A percentile compares a stretch with the other conserved stretches of the same genome.
Evolutionary conservation across 2,888 invertebrate species (phyloP).

Genomic region (Pelosia muscerda): DNA sequence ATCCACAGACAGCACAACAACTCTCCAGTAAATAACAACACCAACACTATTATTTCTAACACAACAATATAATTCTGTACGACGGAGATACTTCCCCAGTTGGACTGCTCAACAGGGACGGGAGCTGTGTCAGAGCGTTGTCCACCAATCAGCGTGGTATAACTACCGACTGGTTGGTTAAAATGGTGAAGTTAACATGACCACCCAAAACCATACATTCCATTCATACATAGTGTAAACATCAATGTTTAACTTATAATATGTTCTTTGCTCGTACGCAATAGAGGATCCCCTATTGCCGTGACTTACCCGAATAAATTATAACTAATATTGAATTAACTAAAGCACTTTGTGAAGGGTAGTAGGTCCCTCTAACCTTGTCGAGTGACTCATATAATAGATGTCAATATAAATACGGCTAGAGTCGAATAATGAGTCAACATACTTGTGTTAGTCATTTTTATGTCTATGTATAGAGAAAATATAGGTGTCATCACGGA

Average conservation of each 20-base stretch:
- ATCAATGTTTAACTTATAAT: neutral
- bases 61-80: too few species aligned
- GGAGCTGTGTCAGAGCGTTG: too few species aligned
- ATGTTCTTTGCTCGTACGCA: neutral
- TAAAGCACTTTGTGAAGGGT: constrained; percentile 22
- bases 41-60: too few species aligned
- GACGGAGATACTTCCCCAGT: too few species aligned
- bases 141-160: too few species aligned
- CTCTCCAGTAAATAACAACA: too few species aligned
- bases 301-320: neutral
- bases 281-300: neutral
- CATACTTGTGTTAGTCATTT: neutral
- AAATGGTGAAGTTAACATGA: too few species aligned
- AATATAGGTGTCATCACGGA: neutral
- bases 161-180: too few species aligned
- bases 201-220: too few species aligned
- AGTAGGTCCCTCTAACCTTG: constrained; percentile 11
- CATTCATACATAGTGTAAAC: neutral
- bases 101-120: too few species aligned
- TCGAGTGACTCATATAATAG: constrained; percentile 37
- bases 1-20: too few species aligned
- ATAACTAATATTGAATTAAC: neutral
- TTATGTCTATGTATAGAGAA: neutral
- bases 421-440: constrained; percentile 12
- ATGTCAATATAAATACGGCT: constrained; percentile 24